Evolutionary conservation across 2,797 vertebrate species (phyloP).

Genomic region (Sphaeramia orbicularis): DNA sequence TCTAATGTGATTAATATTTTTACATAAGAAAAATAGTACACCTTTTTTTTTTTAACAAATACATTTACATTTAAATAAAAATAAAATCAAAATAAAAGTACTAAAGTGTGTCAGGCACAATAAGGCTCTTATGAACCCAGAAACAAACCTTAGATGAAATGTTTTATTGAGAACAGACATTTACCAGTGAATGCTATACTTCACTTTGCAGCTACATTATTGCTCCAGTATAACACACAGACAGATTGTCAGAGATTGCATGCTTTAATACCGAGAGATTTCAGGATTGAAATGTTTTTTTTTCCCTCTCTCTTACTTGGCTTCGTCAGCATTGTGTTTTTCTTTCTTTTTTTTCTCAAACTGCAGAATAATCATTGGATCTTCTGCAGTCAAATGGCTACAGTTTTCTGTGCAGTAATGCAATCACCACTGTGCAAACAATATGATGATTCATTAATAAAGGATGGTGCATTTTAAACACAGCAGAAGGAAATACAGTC

Average conservation of each 20-base stretch:
- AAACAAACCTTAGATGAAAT: conserved; percentile 38
- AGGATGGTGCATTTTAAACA: conserved; percentile 8
- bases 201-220: conserved; percentile 46
- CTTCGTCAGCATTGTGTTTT: conserved; percentile 12
- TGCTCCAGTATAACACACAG: conserved; percentile 39
- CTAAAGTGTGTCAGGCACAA: conserved; percentile 40
- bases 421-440: conserved; percentile 19
- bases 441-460: conserved; percentile 25
- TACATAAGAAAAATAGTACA: background rate
- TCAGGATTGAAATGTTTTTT: conserved; percentile 30
- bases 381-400: conserved; percentile 16
- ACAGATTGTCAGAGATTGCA: conserved; percentile 21
- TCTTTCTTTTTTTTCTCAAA: conserved; percentile 1
- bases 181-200: conserved; percentile 29
- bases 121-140: conserved; percentile 42
- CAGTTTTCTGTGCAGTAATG: conserved; percentile 19
- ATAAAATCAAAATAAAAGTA: conserved; percentile 36
- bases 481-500: conserved; percentile 2
- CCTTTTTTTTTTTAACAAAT: conserved; percentile 26
- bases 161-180: conserved; percentile 39
- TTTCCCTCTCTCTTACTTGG: conserved; percentile 22
- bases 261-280: conserved; percentile 33
- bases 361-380: conserved; percentile 15
- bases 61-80: conserved; percentile 33
- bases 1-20: conserved; percentile 21